Evolutionary conservation across 2,113 vertebrate species (phyloP).

Genomic region (Mobula hypostoma): DNA sequence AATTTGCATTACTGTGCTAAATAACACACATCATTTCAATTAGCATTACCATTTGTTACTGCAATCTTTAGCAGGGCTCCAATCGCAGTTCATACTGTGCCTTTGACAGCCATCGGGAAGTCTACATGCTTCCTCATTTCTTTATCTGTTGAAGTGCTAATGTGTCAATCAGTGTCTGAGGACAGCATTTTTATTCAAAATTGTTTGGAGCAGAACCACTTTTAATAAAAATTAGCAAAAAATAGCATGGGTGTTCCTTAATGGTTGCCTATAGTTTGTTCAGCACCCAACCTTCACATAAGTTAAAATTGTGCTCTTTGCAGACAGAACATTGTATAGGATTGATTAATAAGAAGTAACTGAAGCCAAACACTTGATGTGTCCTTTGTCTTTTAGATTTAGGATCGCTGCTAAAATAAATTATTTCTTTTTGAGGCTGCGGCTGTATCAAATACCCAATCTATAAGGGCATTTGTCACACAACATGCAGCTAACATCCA

Average conservation of each 20-base stretch:
- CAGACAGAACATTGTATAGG: neutral
- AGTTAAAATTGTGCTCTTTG: neutral
- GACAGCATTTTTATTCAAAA: constrained; percentile 28
- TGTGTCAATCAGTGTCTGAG: constrained; percentile 36
- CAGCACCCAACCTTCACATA: neutral
- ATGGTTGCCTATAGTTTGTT: neutral
- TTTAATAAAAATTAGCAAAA: constrained; percentile 31
- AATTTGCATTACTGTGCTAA: constrained; percentile 34
- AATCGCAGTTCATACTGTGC: constrained; percentile 29
- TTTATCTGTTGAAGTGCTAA: constrained; percentile 31
- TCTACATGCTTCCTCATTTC: constrained; percentile 33
- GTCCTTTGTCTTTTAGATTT: neutral
- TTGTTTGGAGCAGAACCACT: constrained; percentile 10
- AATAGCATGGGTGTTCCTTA: neutral
- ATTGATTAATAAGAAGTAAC: neutral
- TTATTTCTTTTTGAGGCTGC: neutral
- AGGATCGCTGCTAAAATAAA: constrained; percentile 13
- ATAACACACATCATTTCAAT: constrained; percentile 38
- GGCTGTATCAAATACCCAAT: neutral
- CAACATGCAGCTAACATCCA: too few relatives aligned
- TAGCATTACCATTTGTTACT: constrained; percentile 32
- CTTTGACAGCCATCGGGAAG: constrained; percentile 34
- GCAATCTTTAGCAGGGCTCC: constrained; percentile 26
- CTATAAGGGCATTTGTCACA: too few relatives aligned
- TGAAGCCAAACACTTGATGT: neutral